These are phyloP conservation scores for Laupala kohalensis DNA, from an alignment of 1,140 invertebrate species.

Conservation along the genomic window DNA sequence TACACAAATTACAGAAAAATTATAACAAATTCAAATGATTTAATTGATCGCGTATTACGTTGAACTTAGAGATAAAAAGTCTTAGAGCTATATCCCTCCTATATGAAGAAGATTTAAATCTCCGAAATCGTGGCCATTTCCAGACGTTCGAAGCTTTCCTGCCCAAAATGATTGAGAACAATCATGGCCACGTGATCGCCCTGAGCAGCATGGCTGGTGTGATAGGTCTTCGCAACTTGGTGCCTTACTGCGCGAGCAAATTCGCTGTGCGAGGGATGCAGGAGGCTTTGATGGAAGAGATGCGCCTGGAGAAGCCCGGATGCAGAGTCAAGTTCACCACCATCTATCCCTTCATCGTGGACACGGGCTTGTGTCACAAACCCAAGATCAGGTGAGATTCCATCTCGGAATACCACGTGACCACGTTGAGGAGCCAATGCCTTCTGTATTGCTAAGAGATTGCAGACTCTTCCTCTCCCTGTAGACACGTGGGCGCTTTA, in stretches of 20 bases:
- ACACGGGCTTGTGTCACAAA: slow-evolving; percentile 72
- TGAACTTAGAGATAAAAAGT: too few species aligned
- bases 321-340: slow-evolving; percentile 60
- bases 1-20: too few species aligned
- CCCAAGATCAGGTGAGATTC: slow-evolving; percentile 48
- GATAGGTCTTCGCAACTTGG: slow-evolving; percentile 55
- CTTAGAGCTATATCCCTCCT: too few species aligned
- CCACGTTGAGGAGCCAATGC: too few species aligned
- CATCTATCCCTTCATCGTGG: slow-evolving; percentile 70
- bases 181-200: slow-evolving; percentile 71
- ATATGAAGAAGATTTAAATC: too few species aligned
- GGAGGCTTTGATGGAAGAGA: slow-evolving; percentile 56
- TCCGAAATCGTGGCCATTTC: too few species aligned
- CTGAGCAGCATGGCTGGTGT: slow-evolving; percentile 71
- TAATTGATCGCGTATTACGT: too few species aligned
- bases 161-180: slow-evolving; percentile 62
- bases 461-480: too few species aligned
- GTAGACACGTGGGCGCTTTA: too few species aligned
- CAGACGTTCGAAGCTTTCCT: slow-evolving; percentile 66
- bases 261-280: slow-evolving; percentile 67
- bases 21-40: too few species aligned
- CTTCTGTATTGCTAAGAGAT: too few species aligned
- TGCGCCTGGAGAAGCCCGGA: slow-evolving; percentile 36
- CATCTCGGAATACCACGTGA: too few species aligned
- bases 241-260: slow-evolving; percentile 73